These are phyloP conservation scores for Globodera rostochiensis DNA, from an alignment of 1,140 invertebrate species.

Conservation along the genomic window DNA sequence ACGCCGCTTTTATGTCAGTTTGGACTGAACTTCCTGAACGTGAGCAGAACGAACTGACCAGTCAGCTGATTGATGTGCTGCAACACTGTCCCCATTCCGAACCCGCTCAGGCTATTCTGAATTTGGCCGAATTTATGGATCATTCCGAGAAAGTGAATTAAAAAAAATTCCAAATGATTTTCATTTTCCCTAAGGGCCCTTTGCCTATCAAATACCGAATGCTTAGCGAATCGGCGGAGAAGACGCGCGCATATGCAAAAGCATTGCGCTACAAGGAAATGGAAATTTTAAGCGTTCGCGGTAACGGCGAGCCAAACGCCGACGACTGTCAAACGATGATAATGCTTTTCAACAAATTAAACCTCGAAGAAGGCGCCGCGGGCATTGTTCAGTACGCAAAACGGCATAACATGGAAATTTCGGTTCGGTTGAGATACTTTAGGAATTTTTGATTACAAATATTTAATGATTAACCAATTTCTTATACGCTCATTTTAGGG, in stretches of 20 bases:
- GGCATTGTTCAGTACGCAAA: constrained; percentile 86
- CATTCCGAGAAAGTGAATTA: constrained; percentile 83
- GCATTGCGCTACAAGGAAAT: constrained; percentile 98
- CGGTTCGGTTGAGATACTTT: constrained; percentile 17
- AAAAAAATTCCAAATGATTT: background rate
- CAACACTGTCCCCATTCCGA: constrained; percentile 90
- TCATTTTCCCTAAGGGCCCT: constrained; percentile 73
- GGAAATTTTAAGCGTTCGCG: constrained; percentile 82
- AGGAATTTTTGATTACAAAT: constrained; percentile 9
- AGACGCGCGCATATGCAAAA: constrained; percentile 83
- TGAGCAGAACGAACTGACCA: constrained; percentile 83
- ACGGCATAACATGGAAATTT: constrained; percentile 68
- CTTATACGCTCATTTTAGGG: constrained; percentile 75
- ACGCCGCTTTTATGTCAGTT: constrained; percentile 98
- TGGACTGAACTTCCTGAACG: constrained; percentile 88
- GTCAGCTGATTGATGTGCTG: constrained; percentile 83
- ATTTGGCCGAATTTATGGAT: constrained; percentile 98
- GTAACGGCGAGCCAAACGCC: constrained; percentile 78
- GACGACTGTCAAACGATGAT: constrained; percentile 58
- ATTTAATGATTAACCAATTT: constrained; percentile 59
- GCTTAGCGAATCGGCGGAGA: constrained; percentile 71
- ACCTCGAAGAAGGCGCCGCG: constrained; percentile 94
- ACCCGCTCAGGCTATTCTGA: constrained; percentile 93
- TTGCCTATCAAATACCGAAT: constrained; percentile 84
- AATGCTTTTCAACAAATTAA: constrained; percentile 77